These are phyloP conservation scores for Melanotaenia parkinsoni DNA, from an alignment of 2,797 vertebrate species.

Conservation along the genomic window DNA sequence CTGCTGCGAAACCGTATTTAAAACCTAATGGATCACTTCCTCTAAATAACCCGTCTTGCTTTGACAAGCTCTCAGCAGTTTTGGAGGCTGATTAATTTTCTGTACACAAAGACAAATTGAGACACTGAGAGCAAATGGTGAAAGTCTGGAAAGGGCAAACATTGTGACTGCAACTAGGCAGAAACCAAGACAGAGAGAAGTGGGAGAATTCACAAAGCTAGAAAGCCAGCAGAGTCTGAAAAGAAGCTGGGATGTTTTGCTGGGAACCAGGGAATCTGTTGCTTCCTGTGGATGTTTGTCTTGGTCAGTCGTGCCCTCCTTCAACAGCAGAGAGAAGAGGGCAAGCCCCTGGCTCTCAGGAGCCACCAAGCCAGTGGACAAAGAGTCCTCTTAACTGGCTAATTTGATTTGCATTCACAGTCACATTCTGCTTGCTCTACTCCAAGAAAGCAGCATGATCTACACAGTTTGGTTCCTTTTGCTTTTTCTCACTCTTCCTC, in stretches of 20 bases:
- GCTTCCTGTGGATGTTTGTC: constrained; percentile 63
- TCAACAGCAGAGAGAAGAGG: constrained; percentile 48
- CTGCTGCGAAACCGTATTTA: constrained; percentile 15
- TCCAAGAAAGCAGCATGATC: constrained; percentile 59
- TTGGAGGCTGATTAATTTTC: constrained; percentile 20
- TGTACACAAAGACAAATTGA: constrained; percentile 15
- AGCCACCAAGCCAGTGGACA: constrained; percentile 71
- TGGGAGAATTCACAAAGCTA: constrained; percentile 19
- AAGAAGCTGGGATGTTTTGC: constrained; percentile 45
- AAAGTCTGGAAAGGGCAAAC: constrained; percentile 44
- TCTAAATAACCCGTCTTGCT: constrained; percentile 21
- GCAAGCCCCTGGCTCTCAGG: constrained; percentile 68
- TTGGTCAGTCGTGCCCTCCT: constrained; percentile 36
- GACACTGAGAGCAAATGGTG: neutral
- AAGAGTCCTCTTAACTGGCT: constrained; percentile 77
- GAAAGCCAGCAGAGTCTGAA: constrained; percentile 42
- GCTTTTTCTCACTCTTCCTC: constrained; percentile 6
- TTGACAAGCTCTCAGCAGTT: neutral
- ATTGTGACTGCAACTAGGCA: constrained; percentile 42
- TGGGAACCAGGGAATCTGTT: constrained; percentile 69
- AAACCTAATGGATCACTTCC: constrained; percentile 42
- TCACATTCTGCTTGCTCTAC: constrained; percentile 45
- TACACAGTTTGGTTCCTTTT: constrained; percentile 36
- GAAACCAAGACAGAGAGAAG: constrained; percentile 39
- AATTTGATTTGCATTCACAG: constrained; percentile 80